A percentile compares a stretch with the other conserved stretches of the same genome.
phyloP scores from a whole-genome alignment of 2,888 invertebrate species.

The Catocala sponsa region DNA sequence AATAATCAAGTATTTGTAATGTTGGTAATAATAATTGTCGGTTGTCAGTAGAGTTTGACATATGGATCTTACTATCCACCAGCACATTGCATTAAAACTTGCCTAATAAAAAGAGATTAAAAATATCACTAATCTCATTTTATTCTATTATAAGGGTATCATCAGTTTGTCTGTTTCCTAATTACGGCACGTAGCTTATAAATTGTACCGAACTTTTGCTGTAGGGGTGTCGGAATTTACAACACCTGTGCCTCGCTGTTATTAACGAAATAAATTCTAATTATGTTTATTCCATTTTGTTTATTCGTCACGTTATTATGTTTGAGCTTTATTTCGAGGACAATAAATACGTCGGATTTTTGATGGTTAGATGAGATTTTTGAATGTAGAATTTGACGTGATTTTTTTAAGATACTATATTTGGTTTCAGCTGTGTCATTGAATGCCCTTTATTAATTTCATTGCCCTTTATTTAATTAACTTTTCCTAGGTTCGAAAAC shows the following conservation, averaged over 20 bases:
- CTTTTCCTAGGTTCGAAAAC: no score
- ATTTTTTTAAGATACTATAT: no score
- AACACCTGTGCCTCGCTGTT: constrained; percentile 40
- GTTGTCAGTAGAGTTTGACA: no score
- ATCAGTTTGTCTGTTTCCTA: constrained; percentile 25
- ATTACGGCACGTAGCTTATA: constrained; percentile 42
- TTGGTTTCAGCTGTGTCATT: no score
- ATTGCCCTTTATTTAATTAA: no score
- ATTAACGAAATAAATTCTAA: constrained; percentile 58
- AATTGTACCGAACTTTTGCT: constrained; percentile 45
- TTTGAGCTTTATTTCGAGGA: constrained; percentile 5
- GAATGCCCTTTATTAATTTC: no score
- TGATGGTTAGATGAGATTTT: background rate
- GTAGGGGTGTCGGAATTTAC: constrained; percentile 49
- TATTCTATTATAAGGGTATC: constrained; percentile 2
- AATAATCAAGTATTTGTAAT: no score
- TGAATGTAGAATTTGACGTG: background rate
- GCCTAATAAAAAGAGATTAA: no score
- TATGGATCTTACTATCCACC: no score
- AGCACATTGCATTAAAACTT: no score
- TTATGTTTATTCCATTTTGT: constrained; percentile 47
- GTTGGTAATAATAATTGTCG: no score
- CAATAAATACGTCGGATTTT: constrained; percentile 13
- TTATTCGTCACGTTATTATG: constrained; percentile 32
- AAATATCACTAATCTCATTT: no score